Evolutionary conservation across 2,888 invertebrate genomes (phyloP), one percentile per base, ranked within the genome.

Genomic region (Cosmopolites sordidus): DNA sequence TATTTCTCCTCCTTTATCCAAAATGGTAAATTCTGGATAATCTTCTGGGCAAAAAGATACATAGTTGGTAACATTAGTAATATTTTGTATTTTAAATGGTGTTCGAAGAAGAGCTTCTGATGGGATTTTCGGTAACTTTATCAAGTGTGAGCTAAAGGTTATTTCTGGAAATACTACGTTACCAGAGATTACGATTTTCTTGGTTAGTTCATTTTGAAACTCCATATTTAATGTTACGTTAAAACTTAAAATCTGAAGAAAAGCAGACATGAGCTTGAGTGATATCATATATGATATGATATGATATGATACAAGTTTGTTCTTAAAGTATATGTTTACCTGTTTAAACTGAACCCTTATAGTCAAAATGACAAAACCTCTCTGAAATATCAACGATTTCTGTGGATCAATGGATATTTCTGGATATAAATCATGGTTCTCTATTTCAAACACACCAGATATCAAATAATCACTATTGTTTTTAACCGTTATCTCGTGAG

Each of bases 141-240:
- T 72, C 58, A 69, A 70, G 58, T 75, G 75, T 0, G 83, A 82
- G 16, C 73, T 71, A 37, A 83, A 72, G 14, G 63, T 49, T 56
- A 80, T 62, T 60, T 73, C 75, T 11, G 83, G 83, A 58, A 76
- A 80, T 1, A 76, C 68, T 1, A 79, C 76, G 55, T 71, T 75
- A 43, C 80, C 80, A 57, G 67, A 72, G 38, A 81, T 65, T 33
- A 73, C 69, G 42, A 81, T 66, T 18, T 67, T 50, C 9, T 78
- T 62, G 57, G 73, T 16, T 44, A 66, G 55, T 12, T 78, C 64
- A 60, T 76, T 53, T 48, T 69, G 62, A 5, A 60, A 16, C 4
- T 33, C 39, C 12, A 65, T 49, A 0, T 50, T 48, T 1, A 60
- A 43, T 1, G 43, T 22, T n/a, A 60, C 58, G 9, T 43, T 53